phyloP scores from a whole-genome alignment of 2,797 vertebrate genomes.

The Emydoidea blandingii region DNA sequence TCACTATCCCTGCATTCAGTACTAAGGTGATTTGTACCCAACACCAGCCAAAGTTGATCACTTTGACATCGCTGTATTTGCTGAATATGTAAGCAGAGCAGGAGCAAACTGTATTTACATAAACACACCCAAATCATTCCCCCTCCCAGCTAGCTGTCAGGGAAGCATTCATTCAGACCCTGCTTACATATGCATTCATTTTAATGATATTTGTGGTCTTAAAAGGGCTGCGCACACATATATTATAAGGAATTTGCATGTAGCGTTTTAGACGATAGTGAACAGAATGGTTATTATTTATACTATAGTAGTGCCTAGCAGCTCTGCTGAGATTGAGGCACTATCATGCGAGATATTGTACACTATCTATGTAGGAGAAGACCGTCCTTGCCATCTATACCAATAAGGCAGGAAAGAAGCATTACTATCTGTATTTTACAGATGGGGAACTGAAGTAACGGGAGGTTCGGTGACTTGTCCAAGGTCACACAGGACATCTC shows the following conservation, averaged over 20 bases:
- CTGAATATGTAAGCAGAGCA: no score
- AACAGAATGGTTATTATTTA: neutral
- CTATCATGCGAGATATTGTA: neutral
- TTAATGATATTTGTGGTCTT: neutral
- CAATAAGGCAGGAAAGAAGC: neutral
- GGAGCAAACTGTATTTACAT: no score
- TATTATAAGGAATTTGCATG: no score
- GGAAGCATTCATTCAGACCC: no score
- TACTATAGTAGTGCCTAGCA: neutral
- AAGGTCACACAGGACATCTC: neutral
- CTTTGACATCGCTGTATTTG: no score
- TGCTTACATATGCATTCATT: neutral
- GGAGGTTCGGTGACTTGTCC: neutral
- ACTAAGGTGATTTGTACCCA: no score
- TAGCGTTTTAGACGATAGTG: neutral
- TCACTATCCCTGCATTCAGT: no score
- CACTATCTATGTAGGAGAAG: rapidly evolving
- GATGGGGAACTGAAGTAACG: neutral
- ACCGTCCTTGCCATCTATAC: neutral
- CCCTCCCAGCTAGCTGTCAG: no score
- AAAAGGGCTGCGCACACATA: neutral
- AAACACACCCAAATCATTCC: no score
- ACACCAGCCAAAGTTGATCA: no score
- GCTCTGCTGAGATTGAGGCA: neutral
- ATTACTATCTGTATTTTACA: neutral